Percentiles rank a stretch among this genome's conserved stretches.
Conservation (phyloP, 2,113 vertebrate species). For the Columbina picui region DNA sequence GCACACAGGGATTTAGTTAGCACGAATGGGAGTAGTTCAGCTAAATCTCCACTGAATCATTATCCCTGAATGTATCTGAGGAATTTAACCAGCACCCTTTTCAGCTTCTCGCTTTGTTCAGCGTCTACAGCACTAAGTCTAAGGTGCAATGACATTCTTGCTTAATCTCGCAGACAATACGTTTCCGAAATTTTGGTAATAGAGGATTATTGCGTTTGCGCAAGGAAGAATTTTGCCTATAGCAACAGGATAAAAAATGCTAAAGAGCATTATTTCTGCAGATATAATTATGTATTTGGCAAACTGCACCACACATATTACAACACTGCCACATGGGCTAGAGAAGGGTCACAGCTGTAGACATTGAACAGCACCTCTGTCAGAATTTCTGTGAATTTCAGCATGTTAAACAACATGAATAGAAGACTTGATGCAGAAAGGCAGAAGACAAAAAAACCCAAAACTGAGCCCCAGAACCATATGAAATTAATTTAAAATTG, state of each 20-base stretch:
- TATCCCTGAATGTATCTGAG: conserved; percentile 24
- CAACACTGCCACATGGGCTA: not conserved
- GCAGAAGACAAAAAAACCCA: not conserved
- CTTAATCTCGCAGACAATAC: conserved; percentile 40
- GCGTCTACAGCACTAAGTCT: not conserved
- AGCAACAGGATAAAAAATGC: conserved; percentile 32
- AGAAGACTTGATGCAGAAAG: not conserved
- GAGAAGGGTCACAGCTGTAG: not conserved
- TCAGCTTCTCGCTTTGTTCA: conserved; percentile 43
- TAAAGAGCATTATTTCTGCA: conserved; percentile 41
- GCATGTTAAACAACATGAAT: not conserved
- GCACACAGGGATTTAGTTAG: conserved; percentile 11
- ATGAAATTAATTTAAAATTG: not conserved
- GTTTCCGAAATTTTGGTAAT: not conserved
- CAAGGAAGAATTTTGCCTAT: conserved; percentile 44
- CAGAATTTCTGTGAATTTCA: conserved; percentile 5
- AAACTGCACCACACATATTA: not conserved
- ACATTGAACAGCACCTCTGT: not conserved
- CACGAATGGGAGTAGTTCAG: conserved; percentile 32
- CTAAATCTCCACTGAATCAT: conserved; percentile 29
- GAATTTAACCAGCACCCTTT: conserved; percentile 57
- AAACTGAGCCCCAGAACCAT: not conserved
- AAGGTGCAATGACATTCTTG: conserved; percentile 31
- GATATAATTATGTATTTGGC: conserved; percentile 20
- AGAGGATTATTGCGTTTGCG: conserved; percentile 30